These are phyloP conservation scores for Calycopis cecrops DNA, from an alignment of 1,140 invertebrate species.

Conservation along the genomic window DNA sequence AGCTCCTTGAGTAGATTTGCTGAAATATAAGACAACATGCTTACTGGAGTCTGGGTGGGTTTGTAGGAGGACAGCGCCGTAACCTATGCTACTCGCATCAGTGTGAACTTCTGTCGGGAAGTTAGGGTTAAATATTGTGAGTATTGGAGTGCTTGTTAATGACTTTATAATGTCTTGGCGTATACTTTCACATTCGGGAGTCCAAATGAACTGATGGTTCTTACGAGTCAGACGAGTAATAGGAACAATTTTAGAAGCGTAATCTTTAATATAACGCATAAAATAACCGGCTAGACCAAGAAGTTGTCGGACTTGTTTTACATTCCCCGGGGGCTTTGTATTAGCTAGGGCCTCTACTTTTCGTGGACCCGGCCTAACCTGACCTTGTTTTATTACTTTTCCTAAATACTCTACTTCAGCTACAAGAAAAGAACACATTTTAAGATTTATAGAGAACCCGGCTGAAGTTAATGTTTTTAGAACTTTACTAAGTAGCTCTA, in stretches of 20 bases:
- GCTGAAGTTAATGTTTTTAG: constrained; percentile 15
- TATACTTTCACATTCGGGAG: constrained; percentile 6
- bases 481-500: constrained; percentile 4
- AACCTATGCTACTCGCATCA: too few relatives aligned
- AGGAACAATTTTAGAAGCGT: too few relatives aligned
- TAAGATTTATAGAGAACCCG: constrained; percentile 22
- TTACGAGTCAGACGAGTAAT: too few relatives aligned
- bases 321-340: constrained; percentile 15
- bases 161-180: constrained; percentile 6
- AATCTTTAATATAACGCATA: constrained; percentile 39
- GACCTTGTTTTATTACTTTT: constrained; percentile 27
- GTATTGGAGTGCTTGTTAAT: too few relatives aligned
- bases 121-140: too few relatives aligned
- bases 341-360: constrained; percentile 26
- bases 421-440: constrained; percentile 18
- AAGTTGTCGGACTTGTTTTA: constrained; percentile 24
- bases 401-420: constrained; percentile 31
- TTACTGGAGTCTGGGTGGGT: background rate
- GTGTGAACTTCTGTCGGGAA: too few relatives aligned
- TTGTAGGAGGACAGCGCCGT: too few relatives aligned
- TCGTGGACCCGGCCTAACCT: too few relatives aligned
- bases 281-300: constrained; percentile 38
- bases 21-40: constrained; percentile 19
- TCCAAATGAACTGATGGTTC: too few relatives aligned
- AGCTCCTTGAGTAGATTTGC: constrained; percentile 17